Conservation (phyloP, 2,113 vertebrate species). For the Thamnaconus septentrionalis region DNA sequence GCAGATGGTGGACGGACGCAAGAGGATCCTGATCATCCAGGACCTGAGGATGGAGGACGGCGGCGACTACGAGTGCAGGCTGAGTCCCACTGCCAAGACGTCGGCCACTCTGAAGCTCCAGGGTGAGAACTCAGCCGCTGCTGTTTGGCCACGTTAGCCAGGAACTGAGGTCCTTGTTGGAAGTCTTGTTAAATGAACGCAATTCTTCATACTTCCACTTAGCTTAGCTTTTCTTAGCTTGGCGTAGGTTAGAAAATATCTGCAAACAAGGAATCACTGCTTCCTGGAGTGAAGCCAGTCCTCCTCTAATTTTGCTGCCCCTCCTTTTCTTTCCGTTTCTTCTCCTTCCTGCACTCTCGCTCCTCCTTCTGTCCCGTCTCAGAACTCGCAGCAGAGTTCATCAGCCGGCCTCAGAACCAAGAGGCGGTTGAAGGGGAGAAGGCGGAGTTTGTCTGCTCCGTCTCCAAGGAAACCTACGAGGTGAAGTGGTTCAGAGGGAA, state of each 20-base stretch:
- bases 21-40: conserved; percentile 88
- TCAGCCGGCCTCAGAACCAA: conserved; percentile 89
- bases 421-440: conserved; percentile 95
- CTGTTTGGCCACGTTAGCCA: no score
- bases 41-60: conserved; percentile 87
- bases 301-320: no score
- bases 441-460: conserved; percentile 91
- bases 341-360: not conserved
- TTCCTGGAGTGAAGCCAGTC: no score
- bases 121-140: conserved; percentile 70
- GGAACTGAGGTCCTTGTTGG: no score
- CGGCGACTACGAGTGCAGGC: conserved; percentile 87
- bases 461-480: conserved; percentile 90
- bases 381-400: conserved; percentile 98
- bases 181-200: no score
- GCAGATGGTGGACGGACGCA: conserved; percentile 85
- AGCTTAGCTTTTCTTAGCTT: no score
- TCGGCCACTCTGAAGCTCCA: conserved; percentile 86
- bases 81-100: conserved; percentile 81
- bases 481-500: conserved; percentile 89
- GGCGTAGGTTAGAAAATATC: no score
- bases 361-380: conserved; percentile 22
- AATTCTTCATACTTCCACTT: no score
- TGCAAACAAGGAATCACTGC: no score
- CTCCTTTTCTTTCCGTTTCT: not conserved